Conservation (phyloP, 2,113 vertebrate species). For the Sus scrofa region T2T-Sscrofa CM000817.6:80201501-80202000, state of each 20-base stretch:
- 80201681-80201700: too few relatives aligned
- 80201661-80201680: background rate
- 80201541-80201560: too few relatives aligned
- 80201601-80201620: too few relatives aligned
- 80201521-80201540: too few relatives aligned
- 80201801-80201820: background rate
- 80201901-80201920: background rate
- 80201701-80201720: background rate
- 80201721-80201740: too few relatives aligned
- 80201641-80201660: too few relatives aligned
- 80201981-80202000: background rate
- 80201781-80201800: fast-evolving
- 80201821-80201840: background rate
- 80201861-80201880: background rate
- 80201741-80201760: background rate
- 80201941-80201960: background rate
- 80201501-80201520: too few relatives aligned
- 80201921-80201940: background rate
- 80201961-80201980: background rate
- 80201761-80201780: background rate
- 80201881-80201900: background rate
- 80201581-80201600: too few relatives aligned
- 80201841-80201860: background rate
- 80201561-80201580: too few relatives aligned
- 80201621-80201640: too few relatives aligned